phyloP scores from a whole-genome alignment of 2,888 invertebrate species.

The Siphonodentalium dalli region DNA sequence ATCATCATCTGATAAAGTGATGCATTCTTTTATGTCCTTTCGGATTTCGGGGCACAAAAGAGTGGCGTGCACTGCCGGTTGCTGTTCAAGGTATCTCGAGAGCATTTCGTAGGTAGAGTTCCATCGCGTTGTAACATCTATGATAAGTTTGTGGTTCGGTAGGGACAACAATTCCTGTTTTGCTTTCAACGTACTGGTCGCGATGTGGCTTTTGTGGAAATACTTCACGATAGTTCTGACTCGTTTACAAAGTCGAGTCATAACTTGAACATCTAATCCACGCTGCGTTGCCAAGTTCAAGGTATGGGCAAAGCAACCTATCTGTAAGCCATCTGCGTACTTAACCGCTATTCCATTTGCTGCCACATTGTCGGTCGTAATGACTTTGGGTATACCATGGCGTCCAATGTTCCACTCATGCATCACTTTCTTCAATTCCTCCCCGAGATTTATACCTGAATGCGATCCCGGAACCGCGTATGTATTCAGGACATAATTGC shows the following conservation, averaged over 20 bases:
- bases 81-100: not conserved
- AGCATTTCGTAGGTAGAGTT: constrained; percentile 4
- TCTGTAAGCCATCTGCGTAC: no score
- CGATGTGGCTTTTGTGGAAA: constrained; percentile 1
- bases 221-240: not conserved
- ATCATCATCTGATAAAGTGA: not conserved
- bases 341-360: no score
- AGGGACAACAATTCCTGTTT: not conserved
- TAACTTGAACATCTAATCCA: not conserved
- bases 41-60: not conserved
- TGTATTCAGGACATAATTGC: no score
- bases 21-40: not conserved
- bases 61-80: not conserved
- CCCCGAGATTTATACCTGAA: no score
- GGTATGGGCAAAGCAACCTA: constrained; percentile 3
- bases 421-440: no score
- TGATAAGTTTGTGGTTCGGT: constrained; percentile 7
- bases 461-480: no score
- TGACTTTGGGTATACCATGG: no score
- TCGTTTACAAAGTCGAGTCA: not conserved
- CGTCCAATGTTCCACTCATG: no score
- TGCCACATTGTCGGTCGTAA: no score
- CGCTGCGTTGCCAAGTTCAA: constrained; percentile 4
- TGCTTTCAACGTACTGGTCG: not conserved
- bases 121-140: constrained; percentile 1